Base-by-base conservation (phyloP, 2,888 invertebrate species). In the Merodon equestris region DNA sequence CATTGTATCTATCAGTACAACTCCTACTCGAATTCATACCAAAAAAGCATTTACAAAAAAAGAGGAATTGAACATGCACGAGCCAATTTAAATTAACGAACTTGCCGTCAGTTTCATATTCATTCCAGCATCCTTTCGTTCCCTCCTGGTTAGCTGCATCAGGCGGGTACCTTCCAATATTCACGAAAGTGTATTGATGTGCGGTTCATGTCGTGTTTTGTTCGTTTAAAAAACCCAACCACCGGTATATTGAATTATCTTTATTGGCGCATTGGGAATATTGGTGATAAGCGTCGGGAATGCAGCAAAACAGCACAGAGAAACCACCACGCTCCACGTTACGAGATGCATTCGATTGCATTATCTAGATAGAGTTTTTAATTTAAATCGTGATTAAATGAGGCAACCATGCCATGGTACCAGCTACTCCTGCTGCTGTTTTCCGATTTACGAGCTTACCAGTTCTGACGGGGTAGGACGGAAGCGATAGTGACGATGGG, bases 11-110 rank as follows among this genome's bases (percentile, higher is more conserved):
- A 40, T n/a, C 12, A 40, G 40, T 40, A 50, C 58, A n/a, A 40
- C 60, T 73, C n/a, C n/a, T n/a, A n/a, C n/a, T n/a, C n/a, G n/a
- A n/a, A n/a, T n/a, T 27, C 27, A 7, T 27, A 27, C 27, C 27
- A 27, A 27, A 27, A 27, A 27, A 4, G 27, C n/a, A n/a, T n/a
- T n/a, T n/a, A n/a, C 2, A 27, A 27, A 4, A 27, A 27, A 27
- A 27, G 7, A 27, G 3, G 71, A 71, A 71, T 66, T 61, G 72
- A 53, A 68, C 68, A 74, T 60, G 74, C 63, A 79, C 79, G 54
- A 74, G 79, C 74, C 79, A 79, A 79, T 79, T 79, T 79, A 79
- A 79, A 79, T 79, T 79, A 79, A 79, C 79, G 79, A 79, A 79
- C 68, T 74, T 63, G 60, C 79, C 79, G 64, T 73, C 79, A 68